These are phyloP conservation scores for Laodelphax striatellus DNA, from an alignment of 1,140 invertebrate genomes.

Conservation along the genomic window DNA sequence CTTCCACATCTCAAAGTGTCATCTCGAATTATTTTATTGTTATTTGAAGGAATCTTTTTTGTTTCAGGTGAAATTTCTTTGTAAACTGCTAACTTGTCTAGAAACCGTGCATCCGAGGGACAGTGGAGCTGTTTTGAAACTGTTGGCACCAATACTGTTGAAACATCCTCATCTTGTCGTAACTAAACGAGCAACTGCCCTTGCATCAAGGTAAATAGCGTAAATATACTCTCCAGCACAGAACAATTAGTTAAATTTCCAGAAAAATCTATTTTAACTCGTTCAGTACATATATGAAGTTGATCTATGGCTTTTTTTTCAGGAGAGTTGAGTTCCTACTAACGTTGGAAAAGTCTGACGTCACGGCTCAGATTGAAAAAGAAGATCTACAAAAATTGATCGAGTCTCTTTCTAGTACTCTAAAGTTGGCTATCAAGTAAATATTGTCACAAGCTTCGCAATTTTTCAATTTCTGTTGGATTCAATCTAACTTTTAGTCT, in stretches of 20 bases:
- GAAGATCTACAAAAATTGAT: conserved; percentile 35
- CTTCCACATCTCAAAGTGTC: no score
- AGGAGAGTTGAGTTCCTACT: conserved; percentile 45
- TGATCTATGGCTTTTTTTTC: conserved; percentile 6
- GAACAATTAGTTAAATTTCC: no score
- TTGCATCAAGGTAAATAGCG: conserved; percentile 31
- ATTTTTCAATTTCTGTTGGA: conserved; percentile 8
- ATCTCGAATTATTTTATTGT: no score
- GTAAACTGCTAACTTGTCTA: conserved; percentile 44
- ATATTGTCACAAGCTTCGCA: conserved; percentile 9
- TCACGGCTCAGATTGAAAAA: conserved; percentile 41
- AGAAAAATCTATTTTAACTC: no score
- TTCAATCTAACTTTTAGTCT: background rate
- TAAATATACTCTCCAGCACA: background rate
- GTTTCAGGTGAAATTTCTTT: conserved; percentile 38
- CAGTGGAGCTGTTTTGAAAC: conserved; percentile 46
- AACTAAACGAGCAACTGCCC: conserved; percentile 42
- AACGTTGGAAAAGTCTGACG: conserved; percentile 37
- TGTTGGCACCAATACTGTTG: conserved; percentile 47
- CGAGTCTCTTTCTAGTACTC: conserved; percentile 22
- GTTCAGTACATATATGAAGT: no score
- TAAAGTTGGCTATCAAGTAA: conserved; percentile 40
- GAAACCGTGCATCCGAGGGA: conserved; percentile 54
- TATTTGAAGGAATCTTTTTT: no score
- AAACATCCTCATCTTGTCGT: conserved; percentile 44